Percentiles rank a stretch among this genome's conserved stretches.
These are phyloP conservation scores for Dorcus parallelipipedus DNA, from an alignment of 2,888 invertebrate genomes.

Conservation along the genomic window DNA sequence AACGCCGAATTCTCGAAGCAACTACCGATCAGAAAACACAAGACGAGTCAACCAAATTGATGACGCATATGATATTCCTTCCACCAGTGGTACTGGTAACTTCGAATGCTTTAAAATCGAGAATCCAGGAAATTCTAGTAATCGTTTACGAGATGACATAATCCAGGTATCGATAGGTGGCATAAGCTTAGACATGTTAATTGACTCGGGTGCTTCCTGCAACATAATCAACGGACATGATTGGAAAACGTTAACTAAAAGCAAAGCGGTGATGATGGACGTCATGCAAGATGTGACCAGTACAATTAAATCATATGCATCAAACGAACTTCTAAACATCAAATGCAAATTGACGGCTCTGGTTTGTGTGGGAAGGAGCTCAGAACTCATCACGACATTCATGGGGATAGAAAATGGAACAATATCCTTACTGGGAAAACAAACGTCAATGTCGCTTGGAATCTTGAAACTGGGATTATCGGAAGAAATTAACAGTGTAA, in stretches of 20 bases:
- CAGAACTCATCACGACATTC: background rate
- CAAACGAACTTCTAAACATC: background rate
- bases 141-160: background rate
- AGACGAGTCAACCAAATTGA: too few species aligned
- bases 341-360: slow-evolving; percentile 1
- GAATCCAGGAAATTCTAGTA: background rate
- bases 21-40: too few species aligned
- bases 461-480: slow-evolving; percentile 3
- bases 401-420: background rate
- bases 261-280: background rate
- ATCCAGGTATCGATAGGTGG: background rate
- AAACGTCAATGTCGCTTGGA: too few species aligned
- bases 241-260: slow-evolving; percentile 1
- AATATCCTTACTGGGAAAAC: background rate
- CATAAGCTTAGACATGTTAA: background rate
- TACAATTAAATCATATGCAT: slow-evolving; percentile 2
- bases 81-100: background rate
- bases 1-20: too few species aligned
- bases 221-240: slow-evolving; percentile 1
- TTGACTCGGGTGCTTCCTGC: slow-evolving; percentile 1
- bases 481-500: background rate
- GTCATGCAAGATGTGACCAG: background rate
- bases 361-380: background rate
- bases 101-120: background rate
- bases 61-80: too few species aligned